A percentile compares a stretch with the other conserved stretches of the same genome.
Conservation (phyloP, 2,113 vertebrate species). For the Ancistrus triradiatus region DNA sequence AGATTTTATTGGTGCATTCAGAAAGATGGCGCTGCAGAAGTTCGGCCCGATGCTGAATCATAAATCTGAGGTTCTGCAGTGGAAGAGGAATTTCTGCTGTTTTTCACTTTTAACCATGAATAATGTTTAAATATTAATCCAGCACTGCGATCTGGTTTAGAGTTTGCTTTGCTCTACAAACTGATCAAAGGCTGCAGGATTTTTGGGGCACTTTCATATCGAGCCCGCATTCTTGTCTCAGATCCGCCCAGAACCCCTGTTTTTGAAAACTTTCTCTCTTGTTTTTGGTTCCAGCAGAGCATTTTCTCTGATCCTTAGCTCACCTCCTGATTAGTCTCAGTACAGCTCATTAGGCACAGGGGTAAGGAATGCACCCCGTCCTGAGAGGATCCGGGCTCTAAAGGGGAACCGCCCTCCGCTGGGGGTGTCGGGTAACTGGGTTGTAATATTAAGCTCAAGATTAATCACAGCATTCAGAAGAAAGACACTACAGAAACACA, state of each 20-base stretch:
- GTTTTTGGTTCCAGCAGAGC: too few species aligned
- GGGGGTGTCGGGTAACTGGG: too few species aligned
- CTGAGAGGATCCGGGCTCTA: too few species aligned
- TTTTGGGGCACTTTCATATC: conserved; percentile 32
- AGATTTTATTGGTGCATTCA: neutral
- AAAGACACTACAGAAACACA: too few species aligned
- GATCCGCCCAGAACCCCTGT: too few species aligned
- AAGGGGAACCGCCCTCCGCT: too few species aligned
- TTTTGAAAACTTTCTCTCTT: too few species aligned
- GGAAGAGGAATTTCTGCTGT: conserved; percentile 9
- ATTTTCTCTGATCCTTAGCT: too few species aligned
- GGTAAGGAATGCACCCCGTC: too few species aligned
- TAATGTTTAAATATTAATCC: conserved; percentile 47
- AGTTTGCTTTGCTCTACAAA: conserved; percentile 21
- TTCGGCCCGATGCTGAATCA: neutral
- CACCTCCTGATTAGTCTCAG: neutral
- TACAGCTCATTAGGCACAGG: neutral
- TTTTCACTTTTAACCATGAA: conserved; percentile 10
- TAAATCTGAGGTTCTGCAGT: neutral
- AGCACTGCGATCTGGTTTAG: conserved; percentile 35
- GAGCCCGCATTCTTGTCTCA: neutral
- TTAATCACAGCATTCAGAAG: too few species aligned
- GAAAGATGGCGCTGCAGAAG: neutral
- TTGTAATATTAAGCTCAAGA: too few species aligned
- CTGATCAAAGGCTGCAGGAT: conserved; percentile 36